Base-by-base conservation (phyloP, 2,113 vertebrate species). In the Perccottus glenii region DNA sequence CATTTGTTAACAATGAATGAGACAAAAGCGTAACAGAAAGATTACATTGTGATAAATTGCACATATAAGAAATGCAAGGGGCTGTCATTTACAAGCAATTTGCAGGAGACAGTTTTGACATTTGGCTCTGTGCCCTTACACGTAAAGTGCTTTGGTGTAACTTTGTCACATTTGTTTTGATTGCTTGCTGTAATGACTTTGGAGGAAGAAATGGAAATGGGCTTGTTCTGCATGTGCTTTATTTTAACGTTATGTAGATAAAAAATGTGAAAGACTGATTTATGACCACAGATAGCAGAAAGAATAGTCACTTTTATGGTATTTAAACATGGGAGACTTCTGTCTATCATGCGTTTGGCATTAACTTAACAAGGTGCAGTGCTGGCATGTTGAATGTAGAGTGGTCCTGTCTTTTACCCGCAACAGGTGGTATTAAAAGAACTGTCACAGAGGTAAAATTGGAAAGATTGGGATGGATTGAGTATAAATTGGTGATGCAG, bases 151-250 rank as follows among this genome's bases (percentile, higher is more conserved):
- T 67, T 60, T 16, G 1, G 55, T 81, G 62, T 60, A 64, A 75
- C 77, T 75, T 74, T 73, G 77, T 80, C 82, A 84, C 67, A 80
- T 77, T 67, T 57, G 79, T 87, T 82, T 78, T 59, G 50, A 77
- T 77, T 60, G 71, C 60, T 11, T 27, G 51, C 45, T 16, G 62
- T 75, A 77, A 79, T 78, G 55, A 77, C 51, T 58, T 42, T 51
- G 57, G 58, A 73, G 60, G 60, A 68, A 42, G 32, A 48, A 73
- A 9, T 74, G 63, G 14, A 85, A 87, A 85, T 64, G 57, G 70
- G 15, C 61, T 82, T 49, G 35, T 64, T 77, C 44, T 69, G 14
- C 5, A 58, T 45, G 49, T 61, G 48, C 5, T 47, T 43, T 58
- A 58, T 58, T 58, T 5, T 40, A 19, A 43, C 15, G 3, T 15